Evolutionary conservation across 2,113 vertebrate genomes (phyloP), one percentile per base, ranked within the genome.

Genomic region (Phocoena phocoena): DNA sequence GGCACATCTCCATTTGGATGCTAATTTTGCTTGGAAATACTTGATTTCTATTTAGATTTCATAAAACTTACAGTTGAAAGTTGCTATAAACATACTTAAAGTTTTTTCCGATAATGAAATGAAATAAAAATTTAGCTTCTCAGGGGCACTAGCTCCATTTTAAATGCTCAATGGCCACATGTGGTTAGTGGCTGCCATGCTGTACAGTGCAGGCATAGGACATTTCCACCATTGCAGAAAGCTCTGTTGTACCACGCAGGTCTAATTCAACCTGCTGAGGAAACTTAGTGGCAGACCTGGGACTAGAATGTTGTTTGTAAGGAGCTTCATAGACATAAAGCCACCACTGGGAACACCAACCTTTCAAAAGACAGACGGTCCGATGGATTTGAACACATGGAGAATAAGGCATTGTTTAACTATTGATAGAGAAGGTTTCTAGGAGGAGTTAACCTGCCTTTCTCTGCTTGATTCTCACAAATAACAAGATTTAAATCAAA

Each of bases 21-120:
- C 15, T 88, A 74, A 15, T 82, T 77, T 58, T 82, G 13, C 82
- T 33, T 60, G 77, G 67, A 90, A 90, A 73, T 91, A 83, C 41
- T 71, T 94, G 36, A 62, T 71, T 25, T 93, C 25, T 83, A 20
- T 79, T 63, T 86, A 95, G 74, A 74, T 50, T 96, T 92, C 15
- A 26, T 74, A 80, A 95, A 73, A 92, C 36, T 92, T 84, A 82
- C 36, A 89, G 17, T 62, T 95, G 23, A 91, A 73, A 88, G 58
- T 87, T 89, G 18, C 76, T 63, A 23, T 8, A 92, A 67, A 8
- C 21, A 55, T 85, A 60, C 33, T 89, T 90, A 92, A 90, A 55
- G 25, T 36, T 70, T 92, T 90, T 81, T 60, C 10, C 76, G 44
- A 18, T 21, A 62, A 62, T 80, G 50, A 62, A 93, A 82, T 91